Base-by-base conservation (phyloP, 1,140 invertebrate genomes). In the Hestina assimilis region DNA sequence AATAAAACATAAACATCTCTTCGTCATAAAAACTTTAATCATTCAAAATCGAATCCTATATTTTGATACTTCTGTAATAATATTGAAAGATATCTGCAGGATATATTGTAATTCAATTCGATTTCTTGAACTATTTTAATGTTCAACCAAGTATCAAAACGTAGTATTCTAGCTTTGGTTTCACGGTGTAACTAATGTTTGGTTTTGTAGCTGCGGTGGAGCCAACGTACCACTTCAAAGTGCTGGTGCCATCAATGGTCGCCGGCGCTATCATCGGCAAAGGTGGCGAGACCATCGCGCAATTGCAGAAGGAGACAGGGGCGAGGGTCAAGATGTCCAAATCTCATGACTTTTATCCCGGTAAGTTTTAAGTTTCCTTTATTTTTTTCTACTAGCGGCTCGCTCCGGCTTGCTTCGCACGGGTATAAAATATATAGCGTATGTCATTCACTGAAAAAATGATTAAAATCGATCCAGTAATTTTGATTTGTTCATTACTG, bases 241-340 rank as follows among this genome's bases (percentile, higher is more conserved):
- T 98, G 65, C 91, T 99, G 88, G 96, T 99, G 72, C 97, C 97
- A 40, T 96, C 96, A 65, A 95, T 97, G 83, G 97, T 97, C 63
- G 97, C 97, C 40, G 98, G 98, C 58, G 96, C 97, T 73, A 98
- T 99, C 83, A 99, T 99, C 83, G 98, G 97, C 61, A 99, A 98
- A 90, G 97, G 97, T 11, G 97, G 97, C 54, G 97, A 99, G 87
- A 98, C 97, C 17, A 99, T 99, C 89, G 97, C 96, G 66, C 96
- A 98, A 82, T 89, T 99, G 69, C 97, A 99, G 89, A 98, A 98
- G 87, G 97, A 98, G 82, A 96, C 96, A 29, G 96, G 96, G 72
- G 96, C 97, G 63, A 92, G 96, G 69, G 95, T 99, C 54, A 99
- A 99, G 92, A 99, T 99, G 97, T 99, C 97, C 59, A 99, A 98